Base-by-base conservation (phyloP, 2,888 invertebrate species). In the Drosophila kokeensis region DNA sequence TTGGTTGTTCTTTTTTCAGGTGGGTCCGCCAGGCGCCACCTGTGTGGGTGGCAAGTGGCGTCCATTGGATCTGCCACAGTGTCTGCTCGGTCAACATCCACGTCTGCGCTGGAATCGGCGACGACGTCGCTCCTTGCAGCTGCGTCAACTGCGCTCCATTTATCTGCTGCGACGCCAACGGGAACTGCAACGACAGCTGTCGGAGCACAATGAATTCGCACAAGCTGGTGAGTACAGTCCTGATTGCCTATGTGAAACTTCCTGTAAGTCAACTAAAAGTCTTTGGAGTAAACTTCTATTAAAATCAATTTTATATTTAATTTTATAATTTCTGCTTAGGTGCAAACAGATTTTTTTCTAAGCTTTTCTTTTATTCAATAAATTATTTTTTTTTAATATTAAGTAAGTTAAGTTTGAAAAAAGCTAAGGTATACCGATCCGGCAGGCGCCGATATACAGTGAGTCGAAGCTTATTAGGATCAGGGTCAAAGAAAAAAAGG, bases 31-130 rank as follows among this genome's bases (percentile, higher is more conserved):
- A 0, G 98, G 98, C 2, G 98, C 99, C 0, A 99, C 99, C 0
- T 99, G 99, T 87, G 95, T 99, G 32, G 97, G 98, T 10, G 99
- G 99, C 0, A 95, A 95, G 71, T 99, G 99, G 99, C 97, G 98
- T 76, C 99, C 99, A 0, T 95, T 95, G 78, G 96, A 97, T 83
- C 92, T 98, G 55, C 98, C 98, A 0, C 96, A 95, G 87, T 98
- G 98, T 89, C 94, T 96, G 1, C 95, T 96, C 0, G 98, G 97
- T 8, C 97, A 97, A 90, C 98, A 98, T 93, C 98, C 98, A 0
- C 94, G 97, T 13, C 94, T 98, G 42, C 94, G 97, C 57, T 97
- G 97, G 96, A 97, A 96, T 87, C 94, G 97, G 32, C 94, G 95
- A 76, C 82, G 86, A 10, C 94, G 96, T 59, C 95, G 96, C 0